phyloP scores from a whole-genome alignment of 2,888 invertebrate genomes.

The Ethmia dodecea region DNA sequence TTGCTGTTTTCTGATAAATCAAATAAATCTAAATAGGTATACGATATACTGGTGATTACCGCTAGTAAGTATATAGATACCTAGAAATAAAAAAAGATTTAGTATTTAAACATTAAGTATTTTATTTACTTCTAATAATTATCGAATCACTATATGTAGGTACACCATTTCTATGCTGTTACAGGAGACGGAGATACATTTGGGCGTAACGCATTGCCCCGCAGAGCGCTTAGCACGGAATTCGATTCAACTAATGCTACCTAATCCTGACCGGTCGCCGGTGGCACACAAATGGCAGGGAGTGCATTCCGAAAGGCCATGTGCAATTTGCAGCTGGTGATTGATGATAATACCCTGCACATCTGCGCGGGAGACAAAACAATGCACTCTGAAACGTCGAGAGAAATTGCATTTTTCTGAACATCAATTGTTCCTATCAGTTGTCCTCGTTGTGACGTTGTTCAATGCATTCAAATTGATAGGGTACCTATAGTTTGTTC shows the following conservation, averaged over 20 bases:
- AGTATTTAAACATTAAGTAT: too few species aligned
- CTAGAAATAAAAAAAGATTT: too few species aligned
- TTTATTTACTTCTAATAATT: too few species aligned
- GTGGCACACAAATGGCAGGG: conserved; percentile 58
- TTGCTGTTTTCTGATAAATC: too few species aligned
- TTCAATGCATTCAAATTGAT: conserved; percentile 4
- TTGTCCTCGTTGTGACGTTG: conserved; percentile 14
- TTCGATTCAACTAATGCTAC: conserved; percentile 72
- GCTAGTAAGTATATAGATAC: too few species aligned
- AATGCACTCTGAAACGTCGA: conserved; percentile 30
- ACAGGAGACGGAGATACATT: conserved; percentile 31
- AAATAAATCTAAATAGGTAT: too few species aligned
- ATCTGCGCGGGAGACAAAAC: conserved; percentile 49
- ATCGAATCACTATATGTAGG: too few species aligned
- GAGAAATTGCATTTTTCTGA: conserved; percentile 33
- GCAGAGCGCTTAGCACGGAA: conserved; percentile 69
- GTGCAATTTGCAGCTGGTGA: conserved; percentile 67
- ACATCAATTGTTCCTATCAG: conserved; percentile 18
- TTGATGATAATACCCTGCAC: conserved; percentile 65
- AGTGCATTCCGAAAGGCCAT: conserved; percentile 63
- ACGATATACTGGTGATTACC: too few species aligned
- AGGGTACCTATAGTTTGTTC: too few species aligned
- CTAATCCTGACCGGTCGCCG: conserved; percentile 56
- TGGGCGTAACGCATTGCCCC: conserved; percentile 55
- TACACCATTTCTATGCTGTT: too few species aligned